Evolutionary conservation across 2,797 vertebrate genomes (phyloP).

Genomic region (Phataginus tetradactyla): DNA sequence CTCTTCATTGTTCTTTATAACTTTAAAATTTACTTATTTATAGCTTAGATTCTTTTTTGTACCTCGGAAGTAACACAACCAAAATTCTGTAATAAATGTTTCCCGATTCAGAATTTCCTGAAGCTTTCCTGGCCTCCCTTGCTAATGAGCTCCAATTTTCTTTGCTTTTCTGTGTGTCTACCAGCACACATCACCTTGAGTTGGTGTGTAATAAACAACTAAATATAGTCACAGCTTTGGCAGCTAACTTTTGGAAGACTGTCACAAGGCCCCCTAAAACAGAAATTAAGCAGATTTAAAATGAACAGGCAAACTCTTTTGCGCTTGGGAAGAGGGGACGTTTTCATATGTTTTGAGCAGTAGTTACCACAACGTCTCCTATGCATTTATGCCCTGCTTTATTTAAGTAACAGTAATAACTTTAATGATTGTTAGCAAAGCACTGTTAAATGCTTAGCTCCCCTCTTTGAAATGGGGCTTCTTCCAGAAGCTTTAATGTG

Average conservation of each 20-base stretch:
- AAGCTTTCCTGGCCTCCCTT: not conserved
- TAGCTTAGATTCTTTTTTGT: not conserved
- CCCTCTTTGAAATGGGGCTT: constrained; percentile 31
- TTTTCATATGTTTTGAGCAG: constrained; percentile 44
- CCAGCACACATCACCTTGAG: constrained; percentile 57
- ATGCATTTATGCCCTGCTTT: constrained; percentile 33
- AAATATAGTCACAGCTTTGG: constrained; percentile 75
- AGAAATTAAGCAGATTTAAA: constrained; percentile 72
- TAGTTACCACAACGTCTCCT: not conserved
- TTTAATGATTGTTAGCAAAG: constrained; percentile 67
- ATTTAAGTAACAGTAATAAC: constrained; percentile 68
- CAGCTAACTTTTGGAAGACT: constrained; percentile 68
- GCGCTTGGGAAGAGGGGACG: constrained; percentile 1
- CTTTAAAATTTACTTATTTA: constrained; percentile 45
- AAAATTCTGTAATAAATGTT: constrained; percentile 43
- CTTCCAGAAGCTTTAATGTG: constrained; percentile 65
- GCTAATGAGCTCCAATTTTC: constrained; percentile 63
- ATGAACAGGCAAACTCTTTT: constrained; percentile 42
- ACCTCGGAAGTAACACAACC: not conserved
- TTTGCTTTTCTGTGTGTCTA: constrained; percentile 51
- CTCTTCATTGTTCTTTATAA: not conserved
- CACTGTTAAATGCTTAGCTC: constrained; percentile 56
- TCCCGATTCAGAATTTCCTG: constrained; percentile 17
- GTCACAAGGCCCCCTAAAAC: constrained; percentile 64
- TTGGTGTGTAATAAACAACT: constrained; percentile 68